Conservation (phyloP, 2,797 vertebrate genomes). For the Tenualosa thibaudeaui region DNA sequence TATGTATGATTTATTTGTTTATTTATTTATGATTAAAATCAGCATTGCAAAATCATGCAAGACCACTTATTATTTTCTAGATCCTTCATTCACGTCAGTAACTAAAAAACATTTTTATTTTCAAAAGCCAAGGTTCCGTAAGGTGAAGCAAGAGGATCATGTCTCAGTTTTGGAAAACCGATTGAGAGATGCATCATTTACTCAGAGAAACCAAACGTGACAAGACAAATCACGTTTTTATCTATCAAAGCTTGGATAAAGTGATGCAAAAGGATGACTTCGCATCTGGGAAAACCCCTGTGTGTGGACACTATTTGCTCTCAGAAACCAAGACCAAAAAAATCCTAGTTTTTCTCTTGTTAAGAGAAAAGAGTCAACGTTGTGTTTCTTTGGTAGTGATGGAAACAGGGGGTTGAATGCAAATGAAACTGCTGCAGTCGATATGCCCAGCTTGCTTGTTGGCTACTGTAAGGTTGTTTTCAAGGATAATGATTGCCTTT, state of each 20-base stretch:
- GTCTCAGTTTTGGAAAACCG: no score
- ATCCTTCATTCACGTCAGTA: no score
- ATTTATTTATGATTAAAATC: no score
- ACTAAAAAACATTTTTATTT: not conserved
- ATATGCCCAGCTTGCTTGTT: not conserved
- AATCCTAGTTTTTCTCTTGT: not conserved
- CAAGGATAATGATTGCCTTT: conserved; percentile 18
- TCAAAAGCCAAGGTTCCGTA: not conserved
- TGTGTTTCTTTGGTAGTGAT: not conserved
- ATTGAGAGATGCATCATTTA: not conserved
- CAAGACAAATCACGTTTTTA: no score
- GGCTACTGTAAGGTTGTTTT: not conserved
- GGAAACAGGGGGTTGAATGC: not conserved
- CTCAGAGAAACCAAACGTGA: not conserved
- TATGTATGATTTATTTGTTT: no score
- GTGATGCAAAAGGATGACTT: not conserved
- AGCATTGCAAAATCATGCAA: no score
- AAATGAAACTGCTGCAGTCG: not conserved
- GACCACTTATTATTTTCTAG: no score
- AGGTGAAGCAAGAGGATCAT: no score
- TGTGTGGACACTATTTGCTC: not conserved
- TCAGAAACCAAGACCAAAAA: not conserved
- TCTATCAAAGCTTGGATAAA: not conserved
- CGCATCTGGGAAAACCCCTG: not conserved
- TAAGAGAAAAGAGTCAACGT: not conserved